Conservation (phyloP, 2,113 vertebrate species). For the Muntiacus muntjak region DNA sequence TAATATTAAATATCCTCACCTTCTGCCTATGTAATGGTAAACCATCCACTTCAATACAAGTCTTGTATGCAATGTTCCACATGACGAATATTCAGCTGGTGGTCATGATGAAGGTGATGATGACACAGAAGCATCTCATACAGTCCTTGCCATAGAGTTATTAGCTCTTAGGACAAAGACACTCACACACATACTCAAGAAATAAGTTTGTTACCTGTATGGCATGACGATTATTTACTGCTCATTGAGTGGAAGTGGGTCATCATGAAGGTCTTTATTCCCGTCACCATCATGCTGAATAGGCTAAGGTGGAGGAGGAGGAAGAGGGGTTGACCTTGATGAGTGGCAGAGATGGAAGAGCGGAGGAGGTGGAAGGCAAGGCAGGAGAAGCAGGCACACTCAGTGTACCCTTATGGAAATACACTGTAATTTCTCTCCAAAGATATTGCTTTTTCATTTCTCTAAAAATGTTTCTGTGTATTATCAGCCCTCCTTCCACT, state of each 20-base stretch:
- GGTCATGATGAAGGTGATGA: background rate
- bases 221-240: background rate
- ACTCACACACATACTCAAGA: background rate
- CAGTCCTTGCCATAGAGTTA: background rate
- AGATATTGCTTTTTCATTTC: background rate
- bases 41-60: background rate
- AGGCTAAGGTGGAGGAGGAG: background rate
- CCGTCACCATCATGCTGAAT: fast-evolving
- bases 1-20: background rate
- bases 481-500: background rate
- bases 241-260: background rate
- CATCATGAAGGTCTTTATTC: background rate
- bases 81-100: background rate
- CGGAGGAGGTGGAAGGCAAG: background rate
- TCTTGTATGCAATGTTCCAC: background rate
- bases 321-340: background rate
- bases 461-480: background rate
- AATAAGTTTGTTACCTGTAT: background rate
- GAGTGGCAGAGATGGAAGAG: background rate
- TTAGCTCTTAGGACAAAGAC: background rate
- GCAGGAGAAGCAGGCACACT: background rate
- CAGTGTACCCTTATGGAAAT: background rate
- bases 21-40: background rate
- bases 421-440: background rate
- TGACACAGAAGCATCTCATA: background rate